These are phyloP conservation scores for Lycaon pictus DNA, from an alignment of 2,113 vertebrate species.

Conservation along the genomic window DNA sequence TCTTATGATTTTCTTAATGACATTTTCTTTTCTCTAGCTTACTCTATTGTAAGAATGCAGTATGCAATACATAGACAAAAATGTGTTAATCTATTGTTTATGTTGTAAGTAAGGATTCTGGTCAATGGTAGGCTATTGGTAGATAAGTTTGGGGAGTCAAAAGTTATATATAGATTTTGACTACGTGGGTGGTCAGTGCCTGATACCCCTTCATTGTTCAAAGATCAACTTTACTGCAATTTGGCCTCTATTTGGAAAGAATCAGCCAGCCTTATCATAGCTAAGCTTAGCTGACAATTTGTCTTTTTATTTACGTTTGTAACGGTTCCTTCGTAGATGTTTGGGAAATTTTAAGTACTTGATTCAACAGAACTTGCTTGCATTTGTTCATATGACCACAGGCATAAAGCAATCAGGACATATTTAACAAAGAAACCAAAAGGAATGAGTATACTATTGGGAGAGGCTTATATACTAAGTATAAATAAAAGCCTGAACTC, in stretches of 20 bases:
- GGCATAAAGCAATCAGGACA: neutral
- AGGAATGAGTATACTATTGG: neutral
- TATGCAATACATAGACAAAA: neutral
- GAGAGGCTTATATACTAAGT: neutral
- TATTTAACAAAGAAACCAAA: constrained; percentile 65
- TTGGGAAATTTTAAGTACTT: constrained; percentile 41
- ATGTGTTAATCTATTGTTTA: neutral
- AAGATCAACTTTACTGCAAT: neutral
- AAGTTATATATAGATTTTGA: neutral
- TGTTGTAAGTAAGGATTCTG: neutral
- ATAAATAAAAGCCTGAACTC: constrained; percentile 52
- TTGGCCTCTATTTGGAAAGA: constrained; percentile 53
- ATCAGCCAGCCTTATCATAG: neutral
- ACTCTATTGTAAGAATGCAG: neutral
- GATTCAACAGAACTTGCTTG: constrained; percentile 6
- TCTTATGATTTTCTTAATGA: neutral
- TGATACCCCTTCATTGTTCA: neutral
- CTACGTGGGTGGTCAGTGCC: neutral
- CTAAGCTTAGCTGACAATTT: constrained; percentile 3
- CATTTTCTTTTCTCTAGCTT: neutral
- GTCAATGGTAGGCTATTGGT: neutral
- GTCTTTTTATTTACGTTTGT: constrained; percentile 54
- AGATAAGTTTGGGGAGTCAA: neutral
- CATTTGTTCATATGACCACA: constrained; percentile 33
- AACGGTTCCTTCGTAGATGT: neutral